Evolutionary conservation across 2,888 invertebrate species (phyloP), one percentile per base, ranked within the genome.

Genomic region (Ptilodon capucinus): DNA sequence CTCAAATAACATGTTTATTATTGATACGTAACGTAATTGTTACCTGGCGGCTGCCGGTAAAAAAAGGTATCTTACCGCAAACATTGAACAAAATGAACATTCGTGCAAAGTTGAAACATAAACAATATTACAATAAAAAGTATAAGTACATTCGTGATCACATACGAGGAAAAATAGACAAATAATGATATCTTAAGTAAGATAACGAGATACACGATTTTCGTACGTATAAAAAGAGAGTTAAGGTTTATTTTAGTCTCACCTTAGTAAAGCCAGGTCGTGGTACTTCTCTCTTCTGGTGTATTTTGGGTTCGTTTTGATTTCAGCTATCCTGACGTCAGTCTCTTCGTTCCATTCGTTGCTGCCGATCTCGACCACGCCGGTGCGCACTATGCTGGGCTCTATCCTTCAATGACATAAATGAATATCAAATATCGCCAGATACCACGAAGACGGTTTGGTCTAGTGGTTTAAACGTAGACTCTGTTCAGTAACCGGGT

Each of bases 231-330:
- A 1, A 34, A 16, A 14, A 16, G 3, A 6, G 2, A 5, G 9
- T 16, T 17, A 34, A 34, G 13, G 9, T 8, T 43, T n/a, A 28
- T 28, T n/a, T n/a, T 28, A n/a, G 7, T 14, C 39, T 61, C 74
- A 90, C 91, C 79, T 87, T n/a, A 91, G 38, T 7, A 91, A 63
- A 0, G 86, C 83, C 19, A 91, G 50, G 55, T 91, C 91, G 59
- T 91, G 75, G 50, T 91, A 91, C 56, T 90, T 89, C 46, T 76
- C 71, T 8, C 66, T 67, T 30, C 79, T 75, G 11, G 65, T 77
- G 56, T 88, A 90, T 1, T 70, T 54, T 0, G 91, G 90, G 44
- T 90, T 81, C 1, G 61, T 42, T 41, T 76, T 76, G 32, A 77
- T 79, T 18, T 78, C 54, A 0, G 64, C 69, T 44, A 91, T 72